Evolutionary conservation across 2,888 invertebrate genomes (phyloP).

Genomic region (Metellina segmentata): DNA sequence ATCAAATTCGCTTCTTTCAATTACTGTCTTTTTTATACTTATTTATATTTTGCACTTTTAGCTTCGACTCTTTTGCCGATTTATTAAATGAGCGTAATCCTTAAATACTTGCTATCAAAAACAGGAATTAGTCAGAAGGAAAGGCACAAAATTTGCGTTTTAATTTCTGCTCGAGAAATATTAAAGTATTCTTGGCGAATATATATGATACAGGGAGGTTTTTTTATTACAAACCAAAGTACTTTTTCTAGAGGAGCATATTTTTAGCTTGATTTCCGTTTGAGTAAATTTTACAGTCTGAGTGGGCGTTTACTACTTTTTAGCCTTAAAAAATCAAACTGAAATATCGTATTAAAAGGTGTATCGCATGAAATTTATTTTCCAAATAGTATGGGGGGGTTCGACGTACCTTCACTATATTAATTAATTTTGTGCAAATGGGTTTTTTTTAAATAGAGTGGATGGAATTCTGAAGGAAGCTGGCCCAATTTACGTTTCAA

Average conservation of each 20-base stretch:
- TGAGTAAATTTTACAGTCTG: not conserved
- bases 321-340: too few relatives aligned
- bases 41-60: constrained; percentile 6
- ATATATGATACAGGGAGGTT: not conserved
- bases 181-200: not conserved
- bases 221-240: not conserved
- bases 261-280: not conserved
- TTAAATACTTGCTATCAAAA: constrained; percentile 25
- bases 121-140: constrained; percentile 28
- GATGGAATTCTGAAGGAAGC: too few relatives aligned
- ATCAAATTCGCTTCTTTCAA: constrained; percentile 65
- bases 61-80: constrained; percentile 9
- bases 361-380: too few relatives aligned
- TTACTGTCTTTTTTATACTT: constrained; percentile 47
- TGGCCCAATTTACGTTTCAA: too few relatives aligned
- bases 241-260: not conserved
- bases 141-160: not conserved
- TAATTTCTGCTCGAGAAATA: constrained; percentile 1
- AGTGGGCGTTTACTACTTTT: not conserved
- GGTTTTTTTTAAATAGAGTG: too few relatives aligned
- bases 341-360: too few relatives aligned
- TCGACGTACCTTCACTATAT: too few relatives aligned
- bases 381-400: too few relatives aligned
- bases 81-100: constrained; percentile 47
- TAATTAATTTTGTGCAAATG: too few relatives aligned